These are phyloP conservation scores for Philotrypesis tridentata DNA, from an alignment of 1,140 invertebrate species.

Conservation along the genomic window DNA sequence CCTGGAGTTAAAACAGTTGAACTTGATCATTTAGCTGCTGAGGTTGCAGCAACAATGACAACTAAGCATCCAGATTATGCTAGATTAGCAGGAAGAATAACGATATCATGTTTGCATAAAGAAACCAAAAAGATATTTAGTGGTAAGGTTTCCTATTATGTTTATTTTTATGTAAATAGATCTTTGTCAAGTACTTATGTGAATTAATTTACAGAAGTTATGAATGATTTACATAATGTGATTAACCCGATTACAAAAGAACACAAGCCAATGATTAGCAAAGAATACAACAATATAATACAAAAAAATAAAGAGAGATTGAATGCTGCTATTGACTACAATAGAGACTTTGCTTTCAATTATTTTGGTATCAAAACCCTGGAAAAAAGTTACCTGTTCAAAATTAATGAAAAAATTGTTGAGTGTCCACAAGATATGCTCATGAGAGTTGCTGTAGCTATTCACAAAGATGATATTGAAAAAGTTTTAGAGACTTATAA, in stretches of 20 bases:
- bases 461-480: slow-evolving; percentile 96
- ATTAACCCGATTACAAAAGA: slow-evolving; percentile 83
- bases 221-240: slow-evolving; percentile 89
- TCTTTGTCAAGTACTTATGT: slow-evolving; percentile 33
- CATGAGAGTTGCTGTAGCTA: slow-evolving; percentile 97
- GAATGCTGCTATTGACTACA: slow-evolving; percentile 98
- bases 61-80: slow-evolving; percentile 98
- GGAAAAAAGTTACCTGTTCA: slow-evolving; percentile 95
- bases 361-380: slow-evolving; percentile 99
- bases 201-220: slow-evolving; percentile 90
- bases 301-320: slow-evolving; percentile 90
- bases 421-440: slow-evolving; percentile 99
- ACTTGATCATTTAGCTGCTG: slow-evolving; percentile 97
- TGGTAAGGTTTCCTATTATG: slow-evolving; percentile 75
- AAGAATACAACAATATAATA: slow-evolving; percentile 88
- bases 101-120: slow-evolving; percentile 98
- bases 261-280: slow-evolving; percentile 88
- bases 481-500: slow-evolving; percentile 98
- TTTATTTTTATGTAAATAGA: slow-evolving; percentile 19
- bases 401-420: slow-evolving; percentile 94
- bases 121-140: slow-evolving; percentile 94
- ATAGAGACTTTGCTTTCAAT: slow-evolving; percentile 97
- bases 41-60: slow-evolving; percentile 96
- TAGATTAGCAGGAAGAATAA: slow-evolving; percentile 94
- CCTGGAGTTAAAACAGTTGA: slow-evolving; percentile 97